Evolutionary conservation across 2,888 invertebrate genomes (phyloP).

Genomic region (Chalcosyrphus nemorum): DNA sequence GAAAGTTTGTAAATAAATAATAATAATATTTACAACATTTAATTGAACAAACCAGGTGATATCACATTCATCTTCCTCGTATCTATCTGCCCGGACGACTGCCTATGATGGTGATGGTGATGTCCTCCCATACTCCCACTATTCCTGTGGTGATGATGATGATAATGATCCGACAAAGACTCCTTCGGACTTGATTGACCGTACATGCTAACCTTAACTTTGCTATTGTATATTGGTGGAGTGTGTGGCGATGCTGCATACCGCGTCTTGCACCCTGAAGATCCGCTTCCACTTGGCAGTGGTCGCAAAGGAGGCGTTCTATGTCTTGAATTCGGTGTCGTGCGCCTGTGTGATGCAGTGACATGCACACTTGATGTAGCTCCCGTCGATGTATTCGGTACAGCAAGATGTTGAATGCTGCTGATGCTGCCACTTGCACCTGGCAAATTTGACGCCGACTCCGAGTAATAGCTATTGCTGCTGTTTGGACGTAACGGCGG

Average conservation of each 20-base stretch:
- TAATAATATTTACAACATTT: too few relatives aligned
- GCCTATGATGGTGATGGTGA: slow-evolving; percentile 78
- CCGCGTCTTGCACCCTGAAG: slow-evolving; percentile 70
- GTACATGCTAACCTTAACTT: slow-evolving; percentile 48
- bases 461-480: slow-evolving; percentile 77
- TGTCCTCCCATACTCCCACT: slow-evolving; percentile 53
- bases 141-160: slow-evolving; percentile 74
- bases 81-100: slow-evolving; percentile 75
- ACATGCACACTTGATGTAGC: slow-evolving; percentile 66
- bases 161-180: slow-evolving; percentile 74
- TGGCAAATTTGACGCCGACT: slow-evolving; percentile 64
- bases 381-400: slow-evolving; percentile 74
- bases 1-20: not conserved
- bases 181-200: slow-evolving; percentile 61
- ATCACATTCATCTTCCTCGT: slow-evolving; percentile 77
- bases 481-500: slow-evolving; percentile 80
- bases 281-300: slow-evolving; percentile 55
- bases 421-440: slow-evolving; percentile 74
- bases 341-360: slow-evolving; percentile 62
- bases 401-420: slow-evolving; percentile 77
- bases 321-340: slow-evolving; percentile 73
- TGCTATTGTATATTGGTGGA: slow-evolving; percentile 79
- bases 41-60: slow-evolving; percentile 77
- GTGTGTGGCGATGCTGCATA: slow-evolving; percentile 81
- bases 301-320: slow-evolving; percentile 75